Evolutionary conservation across 2,113 vertebrate species (phyloP).

Genomic region (Chionomys nivalis): DNA sequence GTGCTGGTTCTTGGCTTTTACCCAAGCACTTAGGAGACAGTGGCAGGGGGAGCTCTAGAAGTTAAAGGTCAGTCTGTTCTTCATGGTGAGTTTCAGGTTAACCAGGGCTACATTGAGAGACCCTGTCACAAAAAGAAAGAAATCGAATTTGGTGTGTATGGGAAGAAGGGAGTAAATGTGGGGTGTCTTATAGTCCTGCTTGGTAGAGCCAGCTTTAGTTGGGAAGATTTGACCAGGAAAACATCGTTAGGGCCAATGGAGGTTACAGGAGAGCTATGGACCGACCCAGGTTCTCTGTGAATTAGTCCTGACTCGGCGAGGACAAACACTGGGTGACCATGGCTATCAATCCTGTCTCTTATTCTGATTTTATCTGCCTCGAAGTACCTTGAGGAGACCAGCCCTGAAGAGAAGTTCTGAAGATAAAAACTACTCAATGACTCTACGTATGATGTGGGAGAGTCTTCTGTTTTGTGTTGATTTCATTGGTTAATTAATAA

Average conservation of each 20-base stretch:
- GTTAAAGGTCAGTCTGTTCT: background rate
- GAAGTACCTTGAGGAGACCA: background rate
- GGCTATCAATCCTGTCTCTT: background rate
- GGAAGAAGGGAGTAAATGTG: background rate
- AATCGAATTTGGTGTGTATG: background rate
- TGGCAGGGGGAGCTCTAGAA: background rate
- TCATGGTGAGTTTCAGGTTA: background rate
- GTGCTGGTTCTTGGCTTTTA: background rate
- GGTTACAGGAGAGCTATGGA: background rate
- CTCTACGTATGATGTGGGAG: too few species aligned
- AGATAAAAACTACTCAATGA: background rate
- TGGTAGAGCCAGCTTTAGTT: background rate
- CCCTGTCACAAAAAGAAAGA: background rate
- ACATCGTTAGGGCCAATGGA: background rate
- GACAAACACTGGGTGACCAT: background rate
- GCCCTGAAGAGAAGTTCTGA: slow-evolving; percentile 17
- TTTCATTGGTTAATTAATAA: too few species aligned
- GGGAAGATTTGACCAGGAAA: background rate
- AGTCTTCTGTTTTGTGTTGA: too few species aligned
- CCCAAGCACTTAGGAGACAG: background rate
- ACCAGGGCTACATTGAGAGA: background rate
- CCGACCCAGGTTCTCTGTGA: background rate
- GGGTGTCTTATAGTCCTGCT: background rate
- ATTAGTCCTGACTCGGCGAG: too few species aligned
- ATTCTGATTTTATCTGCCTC: background rate